Conservation (phyloP, 2,113 vertebrate species). For the Centropus unirufus region DNA sequence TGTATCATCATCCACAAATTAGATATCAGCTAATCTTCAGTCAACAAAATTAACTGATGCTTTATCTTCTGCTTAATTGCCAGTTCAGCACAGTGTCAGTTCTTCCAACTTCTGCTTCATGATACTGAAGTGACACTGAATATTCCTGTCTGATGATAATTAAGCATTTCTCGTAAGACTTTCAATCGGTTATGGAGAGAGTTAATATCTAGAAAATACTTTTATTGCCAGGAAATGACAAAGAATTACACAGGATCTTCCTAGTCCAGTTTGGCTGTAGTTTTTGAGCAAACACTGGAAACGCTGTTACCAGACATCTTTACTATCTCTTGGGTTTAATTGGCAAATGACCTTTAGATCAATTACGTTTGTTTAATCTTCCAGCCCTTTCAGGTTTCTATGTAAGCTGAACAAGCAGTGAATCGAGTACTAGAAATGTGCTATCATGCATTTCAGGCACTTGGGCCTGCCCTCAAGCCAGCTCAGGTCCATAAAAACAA, state of each 20-base stretch:
- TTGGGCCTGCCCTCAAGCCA: neutral
- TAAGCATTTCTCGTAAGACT: neutral
- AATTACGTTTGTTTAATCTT: slow-evolving; percentile 11
- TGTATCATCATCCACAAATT: neutral
- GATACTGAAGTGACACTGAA: neutral
- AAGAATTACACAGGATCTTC: neutral
- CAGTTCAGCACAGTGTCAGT: neutral
- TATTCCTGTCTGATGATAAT: neutral
- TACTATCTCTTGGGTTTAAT: neutral
- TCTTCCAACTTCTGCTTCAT: neutral
- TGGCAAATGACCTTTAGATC: neutral
- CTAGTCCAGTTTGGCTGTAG: neutral
- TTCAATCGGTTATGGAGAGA: neutral
- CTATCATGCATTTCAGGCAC: neutral
- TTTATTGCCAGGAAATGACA: neutral
- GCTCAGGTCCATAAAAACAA: neutral
- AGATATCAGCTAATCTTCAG: neutral
- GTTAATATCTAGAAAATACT: neutral
- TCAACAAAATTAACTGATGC: neutral
- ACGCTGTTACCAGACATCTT: neutral
- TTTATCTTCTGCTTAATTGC: neutral
- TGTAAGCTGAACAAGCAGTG: slow-evolving; percentile 5
- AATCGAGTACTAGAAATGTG: neutral
- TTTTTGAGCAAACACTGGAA: neutral
- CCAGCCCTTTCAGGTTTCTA: neutral